Evolutionary conservation across 1,140 invertebrate genomes (phyloP).

Genomic region (Galendromus occidentalis): DNA sequence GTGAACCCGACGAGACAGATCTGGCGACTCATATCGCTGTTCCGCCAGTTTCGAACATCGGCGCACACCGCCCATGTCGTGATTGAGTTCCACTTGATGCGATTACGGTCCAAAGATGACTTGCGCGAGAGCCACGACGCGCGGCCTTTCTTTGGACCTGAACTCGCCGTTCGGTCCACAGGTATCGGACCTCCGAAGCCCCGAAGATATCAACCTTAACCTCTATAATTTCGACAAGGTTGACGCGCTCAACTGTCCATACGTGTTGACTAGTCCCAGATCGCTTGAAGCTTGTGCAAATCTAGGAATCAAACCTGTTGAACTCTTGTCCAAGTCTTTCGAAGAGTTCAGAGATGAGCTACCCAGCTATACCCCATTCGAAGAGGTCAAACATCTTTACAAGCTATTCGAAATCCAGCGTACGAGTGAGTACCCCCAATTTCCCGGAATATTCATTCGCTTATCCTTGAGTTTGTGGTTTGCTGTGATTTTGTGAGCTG

Average conservation of each 20-base stretch:
- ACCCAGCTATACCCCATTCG: slow-evolving; percentile 16
- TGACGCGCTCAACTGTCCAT: slow-evolving; percentile 30
- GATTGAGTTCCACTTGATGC: too few relatives aligned
- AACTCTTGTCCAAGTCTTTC: slow-evolving; percentile 24
- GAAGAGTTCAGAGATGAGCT: slow-evolving; percentile 19
- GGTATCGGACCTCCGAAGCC: neutral
- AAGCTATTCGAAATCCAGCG: slow-evolving; percentile 18
- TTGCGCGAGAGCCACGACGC: neutral
- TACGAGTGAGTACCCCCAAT: slow-evolving; percentile 17
- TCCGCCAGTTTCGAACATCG: too few relatives aligned
- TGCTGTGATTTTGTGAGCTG: too few relatives aligned
- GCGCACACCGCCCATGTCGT: too few relatives aligned
- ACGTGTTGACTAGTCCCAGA: slow-evolving; percentile 35
- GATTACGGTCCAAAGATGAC: neutral
- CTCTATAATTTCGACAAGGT: slow-evolving; percentile 33
- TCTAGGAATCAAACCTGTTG: slow-evolving; percentile 31
- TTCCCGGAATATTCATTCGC: neutral
- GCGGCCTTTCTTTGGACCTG: neutral
- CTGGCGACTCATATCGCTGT: too few relatives aligned
- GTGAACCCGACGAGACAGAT: too few relatives aligned
- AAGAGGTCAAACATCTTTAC: slow-evolving; percentile 19
- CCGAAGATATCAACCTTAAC: slow-evolving; percentile 22
- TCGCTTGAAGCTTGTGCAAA: slow-evolving; percentile 34
- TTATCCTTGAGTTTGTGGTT: too few relatives aligned
- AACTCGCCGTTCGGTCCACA: slow-evolving; percentile 1